Base-by-base conservation (phyloP, 2,113 vertebrate genomes). In the Oreocharis arfaki region DNA sequence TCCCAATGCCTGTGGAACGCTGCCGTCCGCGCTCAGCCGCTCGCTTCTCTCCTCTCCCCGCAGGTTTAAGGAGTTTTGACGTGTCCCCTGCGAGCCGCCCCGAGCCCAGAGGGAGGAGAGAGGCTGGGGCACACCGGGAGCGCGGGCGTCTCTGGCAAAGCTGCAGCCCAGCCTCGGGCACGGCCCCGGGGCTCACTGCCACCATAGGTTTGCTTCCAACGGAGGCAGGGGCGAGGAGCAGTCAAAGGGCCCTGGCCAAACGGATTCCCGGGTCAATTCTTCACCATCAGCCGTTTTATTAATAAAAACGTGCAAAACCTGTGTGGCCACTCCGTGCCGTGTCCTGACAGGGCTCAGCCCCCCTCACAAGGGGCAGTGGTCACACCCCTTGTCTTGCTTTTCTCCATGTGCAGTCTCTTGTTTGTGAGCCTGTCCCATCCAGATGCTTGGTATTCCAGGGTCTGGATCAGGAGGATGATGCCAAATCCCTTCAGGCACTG, bases 1-100 rank as follows among this genome's bases (percentile, higher is more conserved):
- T 10, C 39, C 59, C 78, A 8, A 0, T 2, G 0, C 6, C 50
- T 0, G 13, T 7, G 1, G 0, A 17, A 2, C 0, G 3, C 4
- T 1, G 1, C 32, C 16, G 24, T 1, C 13, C 0, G 1, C 0
- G 1, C 93, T 95, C 65, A 93, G 91, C 73, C 18, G 1, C 89
- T 42, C 2, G 1, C 68, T 93, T 91, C 50, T 97, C 44, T 95
- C 87, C 50, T 97, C 41, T 95, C 84, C 93, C 68, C 6, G 3
- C 96, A 97, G 96, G 95, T 97, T 79, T 85, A 33, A 85, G 90
- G 85, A 92, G 67, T 83, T 96, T 10, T 96, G 96, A 96, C 0
- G 19, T n/a, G 22, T 1, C 49, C 67, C 70, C 65, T 9, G 23
- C 1, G 24, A 84, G 53, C 68, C 0, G 11, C 30, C 88, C 73